Evolutionary conservation across 2,888 invertebrate genomes (phyloP).

Genomic region (Drosophila ezoana): DNA sequence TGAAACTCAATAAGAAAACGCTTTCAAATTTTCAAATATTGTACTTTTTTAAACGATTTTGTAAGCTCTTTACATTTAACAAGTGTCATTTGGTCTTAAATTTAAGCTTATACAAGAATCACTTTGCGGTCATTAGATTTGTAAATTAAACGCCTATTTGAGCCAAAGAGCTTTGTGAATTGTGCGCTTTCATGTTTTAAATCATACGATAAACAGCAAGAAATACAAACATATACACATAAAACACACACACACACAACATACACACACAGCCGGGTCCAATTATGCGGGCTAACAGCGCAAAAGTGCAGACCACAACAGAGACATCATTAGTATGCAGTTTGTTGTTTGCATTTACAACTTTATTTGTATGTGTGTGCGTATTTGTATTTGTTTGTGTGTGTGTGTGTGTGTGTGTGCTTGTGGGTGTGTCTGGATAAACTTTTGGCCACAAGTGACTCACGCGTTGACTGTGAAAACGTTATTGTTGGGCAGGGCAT

Average conservation of each 20-base stretch:
- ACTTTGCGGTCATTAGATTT: slow-evolving; percentile 3
- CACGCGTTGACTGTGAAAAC: slow-evolving; percentile 25
- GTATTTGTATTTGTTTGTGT: not conserved
- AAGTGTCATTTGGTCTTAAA: not conserved
- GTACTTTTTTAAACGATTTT: not conserved
- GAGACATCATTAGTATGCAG: slow-evolving; percentile 65
- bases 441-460: slow-evolving; percentile 56
- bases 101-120: slow-evolving; percentile 11
- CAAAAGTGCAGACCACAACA: slow-evolving; percentile 56
- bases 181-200: slow-evolving; percentile 20
- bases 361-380: slow-evolving; percentile 11
- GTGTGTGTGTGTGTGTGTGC: slow-evolving; percentile 5
- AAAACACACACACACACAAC: not conserved
- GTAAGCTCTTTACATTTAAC: not conserved
- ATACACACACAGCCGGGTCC: slow-evolving; percentile 18
- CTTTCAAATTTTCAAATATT: not conserved
- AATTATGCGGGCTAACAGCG: slow-evolving; percentile 53
- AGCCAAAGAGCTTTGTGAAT: not conserved
- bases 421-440: slow-evolving; percentile 22
- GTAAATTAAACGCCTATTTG: slow-evolving; percentile 20
- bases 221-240: not conserved
- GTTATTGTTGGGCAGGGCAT: slow-evolving; percentile 21
- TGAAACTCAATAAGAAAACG: not conserved
- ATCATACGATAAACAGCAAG: slow-evolving; percentile 45
- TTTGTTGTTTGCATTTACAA: slow-evolving; percentile 53